These are phyloP conservation scores for Tenrec ecaudatus DNA, from an alignment of 2,113 vertebrate species.

Conservation along the genomic window DNA sequence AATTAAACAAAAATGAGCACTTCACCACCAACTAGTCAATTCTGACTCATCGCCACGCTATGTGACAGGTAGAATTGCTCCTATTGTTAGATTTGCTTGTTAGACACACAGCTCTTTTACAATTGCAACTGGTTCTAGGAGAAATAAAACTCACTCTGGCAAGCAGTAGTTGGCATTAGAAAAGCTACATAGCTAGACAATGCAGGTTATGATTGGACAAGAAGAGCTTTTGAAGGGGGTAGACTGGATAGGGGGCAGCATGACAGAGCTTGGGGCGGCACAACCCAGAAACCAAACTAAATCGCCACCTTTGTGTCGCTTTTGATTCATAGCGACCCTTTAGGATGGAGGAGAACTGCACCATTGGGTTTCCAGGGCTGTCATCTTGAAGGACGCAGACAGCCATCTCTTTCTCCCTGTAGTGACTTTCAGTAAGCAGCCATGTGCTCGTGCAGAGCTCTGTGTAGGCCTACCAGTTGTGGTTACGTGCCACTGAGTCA, in stretches of 20 bases:
- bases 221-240: background rate
- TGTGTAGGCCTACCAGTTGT: too few species aligned
- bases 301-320: too few species aligned
- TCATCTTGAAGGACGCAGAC: too few species aligned
- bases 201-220: background rate
- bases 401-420: too few species aligned
- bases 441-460: too few species aligned
- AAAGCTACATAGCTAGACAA: background rate
- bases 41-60: too few species aligned
- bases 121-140: background rate
- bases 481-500: too few species aligned
- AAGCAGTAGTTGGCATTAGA: background rate
- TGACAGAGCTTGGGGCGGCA: background rate
- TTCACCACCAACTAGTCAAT: too few species aligned
- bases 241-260: background rate
- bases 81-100: background rate
- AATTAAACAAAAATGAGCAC: too few species aligned
- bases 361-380: background rate
- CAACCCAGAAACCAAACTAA: too few species aligned
- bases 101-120: background rate
- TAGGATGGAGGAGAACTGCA: background rate
- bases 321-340: too few species aligned
- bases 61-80: background rate
- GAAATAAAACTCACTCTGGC: background rate
- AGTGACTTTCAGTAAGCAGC: too few species aligned